phyloP scores from a whole-genome alignment of 2,888 invertebrate species.

The Heteromyza rotundicornis region DNA sequence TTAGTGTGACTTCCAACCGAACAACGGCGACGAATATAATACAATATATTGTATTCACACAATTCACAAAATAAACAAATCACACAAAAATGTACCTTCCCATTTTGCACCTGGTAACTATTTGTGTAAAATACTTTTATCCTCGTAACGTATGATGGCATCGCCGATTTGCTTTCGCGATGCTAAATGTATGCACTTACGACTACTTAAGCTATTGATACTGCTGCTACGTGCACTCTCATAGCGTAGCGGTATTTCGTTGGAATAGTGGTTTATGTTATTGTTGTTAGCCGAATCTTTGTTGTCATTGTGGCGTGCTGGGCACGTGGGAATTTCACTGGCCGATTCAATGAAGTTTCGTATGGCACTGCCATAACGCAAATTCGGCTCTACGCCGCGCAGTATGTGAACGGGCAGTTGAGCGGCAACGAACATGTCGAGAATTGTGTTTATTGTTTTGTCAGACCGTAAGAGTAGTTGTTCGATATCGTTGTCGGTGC shows the following conservation, averaged over 20 bases:
- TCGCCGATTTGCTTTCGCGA: conserved; percentile 64
- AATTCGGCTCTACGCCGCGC: conserved; percentile 81
- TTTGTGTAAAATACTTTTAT: conserved; percentile 57
- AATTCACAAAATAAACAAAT: no score
- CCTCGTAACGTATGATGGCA: conserved; percentile 61
- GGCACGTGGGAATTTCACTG: conserved; percentile 43
- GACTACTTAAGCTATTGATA: conserved; percentile 32
- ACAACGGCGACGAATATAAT: no score
- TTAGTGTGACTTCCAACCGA: no score
- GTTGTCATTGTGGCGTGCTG: conserved; percentile 25
- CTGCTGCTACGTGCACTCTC: conserved; percentile 25
- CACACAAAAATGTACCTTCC: background rate
- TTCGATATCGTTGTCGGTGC: conserved; percentile 71
- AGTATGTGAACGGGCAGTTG: conserved; percentile 72
- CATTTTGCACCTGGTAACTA: conserved; percentile 29
- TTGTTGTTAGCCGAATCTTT: conserved; percentile 20
- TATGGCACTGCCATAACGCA: conserved; percentile 66
- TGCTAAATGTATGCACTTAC: conserved; percentile 65
- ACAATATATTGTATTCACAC: no score
- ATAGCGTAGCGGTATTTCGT: conserved; percentile 35
- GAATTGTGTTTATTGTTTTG: conserved; percentile 65
- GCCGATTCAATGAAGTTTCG: conserved; percentile 48
- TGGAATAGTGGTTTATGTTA: conserved; percentile 30
- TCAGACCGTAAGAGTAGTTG: conserved; percentile 63
- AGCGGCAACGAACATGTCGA: conserved; percentile 74